phyloP scores from a whole-genome alignment of 2,888 invertebrate species.

The Lasioglossum figueresi region DNA sequence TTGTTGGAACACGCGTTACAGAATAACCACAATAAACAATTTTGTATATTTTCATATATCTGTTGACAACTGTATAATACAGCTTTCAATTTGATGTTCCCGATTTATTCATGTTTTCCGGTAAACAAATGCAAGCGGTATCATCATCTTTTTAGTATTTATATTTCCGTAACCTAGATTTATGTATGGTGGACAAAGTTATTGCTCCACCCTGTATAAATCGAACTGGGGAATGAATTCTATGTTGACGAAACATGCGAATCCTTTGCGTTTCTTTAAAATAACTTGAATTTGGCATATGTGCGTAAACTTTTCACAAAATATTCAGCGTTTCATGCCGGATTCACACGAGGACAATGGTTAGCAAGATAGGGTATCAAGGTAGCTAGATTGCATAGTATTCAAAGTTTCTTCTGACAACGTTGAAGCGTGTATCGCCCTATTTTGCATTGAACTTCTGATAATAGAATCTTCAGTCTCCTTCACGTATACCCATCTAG shows the following conservation, averaged over 20 bases:
- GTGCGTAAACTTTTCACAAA: background rate
- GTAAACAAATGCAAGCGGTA: too few relatives aligned
- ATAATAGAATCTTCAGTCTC: conserved; percentile 10
- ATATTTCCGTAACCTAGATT: too few relatives aligned
- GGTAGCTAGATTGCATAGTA: background rate
- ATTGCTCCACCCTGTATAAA: too few relatives aligned
- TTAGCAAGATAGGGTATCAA: background rate
- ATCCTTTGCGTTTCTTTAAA: background rate
- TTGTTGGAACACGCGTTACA: background rate
- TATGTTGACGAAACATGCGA: background rate
- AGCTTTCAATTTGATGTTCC: too few relatives aligned
- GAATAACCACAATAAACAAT: background rate
- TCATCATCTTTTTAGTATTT: too few relatives aligned
- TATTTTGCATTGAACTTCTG: background rate
- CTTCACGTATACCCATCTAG: background rate
- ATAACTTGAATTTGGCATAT: background rate
- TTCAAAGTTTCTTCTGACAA: background rate
- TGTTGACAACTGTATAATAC: too few relatives aligned
- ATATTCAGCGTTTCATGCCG: background rate
- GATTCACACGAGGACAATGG: background rate
- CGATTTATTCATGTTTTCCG: too few relatives aligned
- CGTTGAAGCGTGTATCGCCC: background rate
- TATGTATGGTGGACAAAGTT: too few relatives aligned
- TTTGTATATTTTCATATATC: too few relatives aligned
- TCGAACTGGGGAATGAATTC: too few relatives aligned